Evolutionary conservation across 1,140 invertebrate genomes (phyloP).

Genomic region (Trissolcus basalis): DNA sequence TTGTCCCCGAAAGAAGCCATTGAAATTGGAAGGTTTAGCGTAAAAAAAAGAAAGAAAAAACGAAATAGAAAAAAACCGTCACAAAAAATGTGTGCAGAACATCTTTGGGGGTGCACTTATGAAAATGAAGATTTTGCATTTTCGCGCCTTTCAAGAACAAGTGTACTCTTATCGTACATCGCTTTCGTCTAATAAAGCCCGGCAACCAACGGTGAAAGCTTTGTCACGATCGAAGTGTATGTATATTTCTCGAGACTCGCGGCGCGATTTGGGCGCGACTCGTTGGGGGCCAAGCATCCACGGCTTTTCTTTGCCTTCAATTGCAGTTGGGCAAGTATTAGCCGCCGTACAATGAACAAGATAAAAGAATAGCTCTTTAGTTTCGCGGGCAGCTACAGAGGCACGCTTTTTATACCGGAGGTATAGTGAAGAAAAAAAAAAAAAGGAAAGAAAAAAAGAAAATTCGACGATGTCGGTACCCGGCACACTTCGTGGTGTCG

Average conservation of each 20-base stretch:
- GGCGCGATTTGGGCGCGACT: constrained; percentile 26
- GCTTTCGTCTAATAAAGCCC: constrained; percentile 31
- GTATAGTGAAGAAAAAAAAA: no score
- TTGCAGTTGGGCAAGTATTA: constrained; percentile 43
- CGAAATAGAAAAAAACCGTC: constrained; percentile 6
- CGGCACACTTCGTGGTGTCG: constrained; percentile 58
- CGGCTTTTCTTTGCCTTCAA: constrained; percentile 44
- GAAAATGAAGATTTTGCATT: constrained; percentile 51
- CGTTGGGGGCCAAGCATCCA: constrained; percentile 40
- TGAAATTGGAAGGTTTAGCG: constrained; percentile 7
- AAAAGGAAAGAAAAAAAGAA: no score
- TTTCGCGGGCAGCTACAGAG: constrained; percentile 43
- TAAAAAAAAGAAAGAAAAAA: constrained; percentile 10
- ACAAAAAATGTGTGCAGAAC: no score
- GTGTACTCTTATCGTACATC: constrained; percentile 43
- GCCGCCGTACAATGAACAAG: constrained; percentile 41
- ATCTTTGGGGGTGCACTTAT: constrained; percentile 23
- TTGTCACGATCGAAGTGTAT: constrained; percentile 42
- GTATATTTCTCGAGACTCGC: constrained; percentile 19
- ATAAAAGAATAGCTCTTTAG: constrained; percentile 56
- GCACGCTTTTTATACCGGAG: constrained; percentile 41
- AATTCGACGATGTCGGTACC: constrained; percentile 51
- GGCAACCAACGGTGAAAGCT: constrained; percentile 31
- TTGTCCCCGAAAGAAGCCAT: no score
- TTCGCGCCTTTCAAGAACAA: constrained; percentile 36